These are phyloP conservation scores for Polydrusus pterygomalis DNA, from an alignment of 2,888 invertebrate species.

Conservation along the genomic window DNA sequence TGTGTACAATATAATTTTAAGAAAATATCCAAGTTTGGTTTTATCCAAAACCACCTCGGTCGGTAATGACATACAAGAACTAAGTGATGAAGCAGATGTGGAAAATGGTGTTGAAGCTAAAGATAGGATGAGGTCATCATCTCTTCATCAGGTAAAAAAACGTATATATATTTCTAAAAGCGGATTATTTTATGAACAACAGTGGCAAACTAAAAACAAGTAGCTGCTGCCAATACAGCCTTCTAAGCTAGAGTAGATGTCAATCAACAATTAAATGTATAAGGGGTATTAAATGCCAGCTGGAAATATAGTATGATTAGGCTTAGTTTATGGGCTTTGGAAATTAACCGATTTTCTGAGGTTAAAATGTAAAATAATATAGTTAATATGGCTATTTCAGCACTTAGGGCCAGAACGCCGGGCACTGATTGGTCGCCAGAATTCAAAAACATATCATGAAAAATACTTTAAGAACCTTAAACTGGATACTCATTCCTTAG, in stretches of 20 bases:
- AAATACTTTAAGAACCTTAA: slow-evolving; percentile 83
- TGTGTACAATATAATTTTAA: slow-evolving; percentile 81
- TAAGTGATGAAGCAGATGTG: background rate
- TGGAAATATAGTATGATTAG: too few species aligned
- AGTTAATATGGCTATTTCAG: slow-evolving; percentile 24
- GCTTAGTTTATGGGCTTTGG: too few species aligned
- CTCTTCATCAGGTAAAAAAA: slow-evolving; percentile 54
- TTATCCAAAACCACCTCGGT: slow-evolving; percentile 77
- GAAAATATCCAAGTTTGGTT: slow-evolving; percentile 82
- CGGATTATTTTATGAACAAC: too few species aligned
- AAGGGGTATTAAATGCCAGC: too few species aligned
- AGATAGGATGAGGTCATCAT: slow-evolving; percentile 39
- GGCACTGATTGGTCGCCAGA: slow-evolving; percentile 56
- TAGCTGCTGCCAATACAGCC: too few species aligned
- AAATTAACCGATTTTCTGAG: too few species aligned
- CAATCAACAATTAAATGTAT: too few species aligned
- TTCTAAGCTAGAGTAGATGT: too few species aligned
- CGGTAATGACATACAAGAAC: slow-evolving; percentile 71
- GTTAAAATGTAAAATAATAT: too few species aligned
- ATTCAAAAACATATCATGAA: slow-evolving; percentile 65
- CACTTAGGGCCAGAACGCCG: slow-evolving; percentile 62
- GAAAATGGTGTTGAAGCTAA: slow-evolving; percentile 70
- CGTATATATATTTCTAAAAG: too few species aligned
- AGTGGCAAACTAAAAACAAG: too few species aligned
- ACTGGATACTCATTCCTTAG: slow-evolving; percentile 86